Base-by-base conservation (phyloP, 2,888 invertebrate genomes). In the Biston stratarius region DNA sequence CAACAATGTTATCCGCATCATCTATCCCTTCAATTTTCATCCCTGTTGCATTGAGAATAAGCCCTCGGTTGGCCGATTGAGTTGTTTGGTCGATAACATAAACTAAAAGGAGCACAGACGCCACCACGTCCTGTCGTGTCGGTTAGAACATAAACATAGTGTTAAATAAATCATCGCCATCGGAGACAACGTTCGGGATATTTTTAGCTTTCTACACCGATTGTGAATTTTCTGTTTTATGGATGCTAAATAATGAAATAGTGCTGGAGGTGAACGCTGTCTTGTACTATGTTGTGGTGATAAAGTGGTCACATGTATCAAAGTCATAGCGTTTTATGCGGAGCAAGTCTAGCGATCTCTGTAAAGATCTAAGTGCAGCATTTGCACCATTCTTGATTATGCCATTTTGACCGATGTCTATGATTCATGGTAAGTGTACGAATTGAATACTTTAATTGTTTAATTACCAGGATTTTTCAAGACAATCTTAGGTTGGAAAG, bases 141-240 rank as follows among this genome's bases (percentile, higher is more conserved):
- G 77, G 73, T 83, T 34, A 47, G 61, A 74, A 90, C 87, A 89
- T 89, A 91, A 91, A 90, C 90, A 90, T 87, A 79, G 84, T 83
- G 88, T 87, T 87, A 89, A 87, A 89, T 92, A 92, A 91, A 92
- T 91, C 92, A 91, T 89, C 83, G 83, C 91, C 92, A 91, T 89
- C 83, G 83, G 84, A 76, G 85, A 86, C 87, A 87, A 85, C 87
- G 85, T 83, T 83, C 83, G 86, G 84, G 79, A 78, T 86, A 84
- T 86, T 87, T 87, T 85, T 84, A 83, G 81, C 74, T 78, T 72
- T 74, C 79, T 70, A 70, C 71, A 67, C 64, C 78, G 78, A 82
- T 83, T 77, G 77, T 80, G 76, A 75, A 77, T 77, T 80, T 79
- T 77, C 76, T 81, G 82, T 83, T 83, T 85, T 83, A 78, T 79